Conservation (phyloP, 64 coral and sea anemone species). For the Cladopsammia gracilis region DNA sequence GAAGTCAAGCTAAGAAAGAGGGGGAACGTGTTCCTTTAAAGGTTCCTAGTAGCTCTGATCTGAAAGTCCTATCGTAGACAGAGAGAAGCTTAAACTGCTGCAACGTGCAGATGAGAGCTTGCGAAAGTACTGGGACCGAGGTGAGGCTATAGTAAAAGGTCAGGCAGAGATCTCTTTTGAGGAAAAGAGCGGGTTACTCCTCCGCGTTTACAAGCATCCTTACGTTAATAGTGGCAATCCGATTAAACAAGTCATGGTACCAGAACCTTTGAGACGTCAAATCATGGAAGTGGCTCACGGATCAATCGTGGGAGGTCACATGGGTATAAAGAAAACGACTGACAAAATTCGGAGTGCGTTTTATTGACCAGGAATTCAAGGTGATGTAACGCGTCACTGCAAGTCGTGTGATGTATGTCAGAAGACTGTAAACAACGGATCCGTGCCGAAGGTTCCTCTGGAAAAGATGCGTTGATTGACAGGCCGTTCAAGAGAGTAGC, state of each 20-base stretch:
- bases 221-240: conserved; percentile 27
- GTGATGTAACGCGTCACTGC: too few species aligned
- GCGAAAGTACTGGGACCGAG: conserved; percentile 9
- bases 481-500: too few species aligned
- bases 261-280: background rate
- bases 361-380: too few species aligned
- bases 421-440: conserved; percentile 50
- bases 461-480: too few species aligned
- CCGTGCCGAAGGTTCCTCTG: background rate
- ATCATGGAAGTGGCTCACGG: conserved; percentile 38
- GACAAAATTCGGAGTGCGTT: too few species aligned
- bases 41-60: background rate
- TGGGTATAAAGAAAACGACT: conserved; percentile 64
- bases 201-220: conserved; percentile 1
- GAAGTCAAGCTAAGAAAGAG: conserved; percentile 56
- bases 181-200: conserved; percentile 6
- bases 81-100: background rate
- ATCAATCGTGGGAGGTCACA: conserved; percentile 44
- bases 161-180: conserved; percentile 28
- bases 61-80: background rate
- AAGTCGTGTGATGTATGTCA: too few species aligned
- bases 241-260: conserved; percentile 50
- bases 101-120: conserved; percentile 42
- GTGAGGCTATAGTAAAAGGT: background rate
- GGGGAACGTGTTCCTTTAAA: background rate